These are phyloP conservation scores for Fragum sueziense DNA, from an alignment of 2,888 invertebrate species.

Conservation along the genomic window DNA sequence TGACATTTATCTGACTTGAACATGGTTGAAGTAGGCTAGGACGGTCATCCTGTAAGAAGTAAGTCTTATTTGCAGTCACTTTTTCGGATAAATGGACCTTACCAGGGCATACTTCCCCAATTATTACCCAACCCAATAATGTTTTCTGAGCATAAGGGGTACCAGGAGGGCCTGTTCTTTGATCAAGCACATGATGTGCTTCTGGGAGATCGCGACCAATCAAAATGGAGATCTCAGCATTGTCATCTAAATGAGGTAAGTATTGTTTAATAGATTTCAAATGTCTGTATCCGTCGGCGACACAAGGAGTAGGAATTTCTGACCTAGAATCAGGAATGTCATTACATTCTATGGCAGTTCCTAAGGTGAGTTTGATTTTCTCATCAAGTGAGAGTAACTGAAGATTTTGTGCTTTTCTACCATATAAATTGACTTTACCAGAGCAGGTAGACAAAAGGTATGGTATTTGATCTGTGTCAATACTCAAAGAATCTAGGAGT, in stretches of 20 bases:
- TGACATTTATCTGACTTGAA: neutral
- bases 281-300: slow-evolving; percentile 42
- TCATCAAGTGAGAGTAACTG: slow-evolving; percentile 42
- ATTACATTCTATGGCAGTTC: slow-evolving; percentile 51
- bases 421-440: slow-evolving; percentile 8
- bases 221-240: slow-evolving; percentile 27
- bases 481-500: neutral
- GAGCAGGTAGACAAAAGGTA: slow-evolving; percentile 22
- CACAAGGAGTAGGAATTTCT: slow-evolving; percentile 56
- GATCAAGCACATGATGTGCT: slow-evolving; percentile 39
- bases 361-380: slow-evolving; percentile 24
- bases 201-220: slow-evolving; percentile 40
- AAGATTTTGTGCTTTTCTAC: slow-evolving; percentile 26
- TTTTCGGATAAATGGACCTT: slow-evolving; percentile 34
- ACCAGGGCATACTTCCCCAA: slow-evolving; percentile 55
- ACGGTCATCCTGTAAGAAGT: slow-evolving; percentile 4
- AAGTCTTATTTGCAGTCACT: slow-evolving; percentile 19
- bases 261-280: slow-evolving; percentile 35
- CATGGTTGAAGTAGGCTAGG: slow-evolving; percentile 10
- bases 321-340: slow-evolving; percentile 38
- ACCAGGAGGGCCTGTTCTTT: slow-evolving; percentile 17
- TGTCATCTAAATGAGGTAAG: slow-evolving; percentile 46
- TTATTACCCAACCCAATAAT: slow-evolving; percentile 39
- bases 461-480: neutral
- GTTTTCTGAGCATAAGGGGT: slow-evolving; percentile 37